Conservation (phyloP, 1,140 invertebrate genomes). For the Drosophila kohkoa region DNA sequence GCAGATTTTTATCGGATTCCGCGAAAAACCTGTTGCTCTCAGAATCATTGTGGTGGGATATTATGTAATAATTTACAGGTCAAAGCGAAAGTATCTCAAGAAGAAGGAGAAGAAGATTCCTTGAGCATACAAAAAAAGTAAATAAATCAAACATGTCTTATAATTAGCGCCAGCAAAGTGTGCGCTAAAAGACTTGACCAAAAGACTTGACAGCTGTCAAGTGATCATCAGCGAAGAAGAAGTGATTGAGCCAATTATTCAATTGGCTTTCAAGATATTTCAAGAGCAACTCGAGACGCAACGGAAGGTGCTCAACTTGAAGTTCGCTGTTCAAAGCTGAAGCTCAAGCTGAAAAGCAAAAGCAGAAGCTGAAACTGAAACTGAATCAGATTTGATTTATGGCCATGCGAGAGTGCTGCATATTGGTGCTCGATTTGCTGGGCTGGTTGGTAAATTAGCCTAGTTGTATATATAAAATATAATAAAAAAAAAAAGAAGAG, state of each 20-base stretch:
- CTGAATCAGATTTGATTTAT: conserved; percentile 64
- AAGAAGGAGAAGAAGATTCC: conserved; percentile 21
- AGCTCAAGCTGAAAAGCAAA: neutral
- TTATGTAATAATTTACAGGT: conserved; percentile 68
- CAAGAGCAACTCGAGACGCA: conserved; percentile 59
- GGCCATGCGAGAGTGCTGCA: conserved; percentile 50
- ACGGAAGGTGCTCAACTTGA: conserved; percentile 59
- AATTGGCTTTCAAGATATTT: conserved; percentile 45
- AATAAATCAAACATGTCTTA: conserved; percentile 39
- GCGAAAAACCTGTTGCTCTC: conserved; percentile 61
- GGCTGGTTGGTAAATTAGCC: conserved; percentile 64
- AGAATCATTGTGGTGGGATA: conserved; percentile 58
- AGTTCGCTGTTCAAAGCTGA: conserved; percentile 4
- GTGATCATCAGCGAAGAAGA: conserved; percentile 17
- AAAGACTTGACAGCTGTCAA: conserved; percentile 28
- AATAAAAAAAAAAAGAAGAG: conserved; percentile 12
- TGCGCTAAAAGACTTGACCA: conserved; percentile 2
- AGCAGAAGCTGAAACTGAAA: conserved; percentile 31
- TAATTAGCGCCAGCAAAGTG: conserved; percentile 24
- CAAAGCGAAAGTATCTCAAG: conserved; percentile 38
- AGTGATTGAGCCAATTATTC: conserved; percentile 62
- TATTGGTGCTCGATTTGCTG: conserved; percentile 31
- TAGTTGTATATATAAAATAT: conserved; percentile 22
- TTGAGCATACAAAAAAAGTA: neutral
- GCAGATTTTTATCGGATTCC: conserved; percentile 43